These are phyloP conservation scores for Pachydiplax longipennis DNA, from an alignment of 2,888 invertebrate genomes.

Conservation along the genomic window DNA sequence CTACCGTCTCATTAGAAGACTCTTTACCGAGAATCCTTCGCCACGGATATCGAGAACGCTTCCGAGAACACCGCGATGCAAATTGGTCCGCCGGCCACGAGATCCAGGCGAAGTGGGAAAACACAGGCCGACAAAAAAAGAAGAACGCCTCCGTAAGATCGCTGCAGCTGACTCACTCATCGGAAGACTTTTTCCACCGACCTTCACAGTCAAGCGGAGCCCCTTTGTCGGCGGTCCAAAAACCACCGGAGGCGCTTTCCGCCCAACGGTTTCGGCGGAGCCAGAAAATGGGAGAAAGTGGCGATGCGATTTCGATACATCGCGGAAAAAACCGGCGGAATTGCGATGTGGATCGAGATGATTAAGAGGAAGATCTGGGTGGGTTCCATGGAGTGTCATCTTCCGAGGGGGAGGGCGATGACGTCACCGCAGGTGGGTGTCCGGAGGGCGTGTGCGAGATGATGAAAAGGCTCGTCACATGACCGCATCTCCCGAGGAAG, in stretches of 20 bases:
- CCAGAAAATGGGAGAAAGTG: not conserved
- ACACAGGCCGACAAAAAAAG: no score
- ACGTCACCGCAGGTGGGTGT: slow-evolving; percentile 29
- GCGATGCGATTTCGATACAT: not conserved
- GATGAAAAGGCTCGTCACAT: not conserved
- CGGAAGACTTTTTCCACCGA: not conserved
- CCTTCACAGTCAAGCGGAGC: not conserved
- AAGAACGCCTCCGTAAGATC: no score
- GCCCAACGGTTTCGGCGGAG: not conserved
- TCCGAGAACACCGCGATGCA: no score
- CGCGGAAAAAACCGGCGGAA: not conserved
- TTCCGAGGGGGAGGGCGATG: not conserved
- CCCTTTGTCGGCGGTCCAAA: not conserved
- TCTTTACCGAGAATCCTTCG: no score
- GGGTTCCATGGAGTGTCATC: not conserved
- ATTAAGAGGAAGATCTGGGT: not conserved
- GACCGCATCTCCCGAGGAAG: not conserved
- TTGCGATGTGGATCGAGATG: no score
- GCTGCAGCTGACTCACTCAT: not conserved
- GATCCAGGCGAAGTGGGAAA: no score
- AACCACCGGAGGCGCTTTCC: not conserved
- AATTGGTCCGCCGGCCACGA: no score
- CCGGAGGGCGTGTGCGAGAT: not conserved
- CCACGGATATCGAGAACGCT: no score
- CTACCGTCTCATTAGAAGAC: no score